Conservation (phyloP, 64 coral and sea anemone genomes). For the Montipora sp. region DNA sequence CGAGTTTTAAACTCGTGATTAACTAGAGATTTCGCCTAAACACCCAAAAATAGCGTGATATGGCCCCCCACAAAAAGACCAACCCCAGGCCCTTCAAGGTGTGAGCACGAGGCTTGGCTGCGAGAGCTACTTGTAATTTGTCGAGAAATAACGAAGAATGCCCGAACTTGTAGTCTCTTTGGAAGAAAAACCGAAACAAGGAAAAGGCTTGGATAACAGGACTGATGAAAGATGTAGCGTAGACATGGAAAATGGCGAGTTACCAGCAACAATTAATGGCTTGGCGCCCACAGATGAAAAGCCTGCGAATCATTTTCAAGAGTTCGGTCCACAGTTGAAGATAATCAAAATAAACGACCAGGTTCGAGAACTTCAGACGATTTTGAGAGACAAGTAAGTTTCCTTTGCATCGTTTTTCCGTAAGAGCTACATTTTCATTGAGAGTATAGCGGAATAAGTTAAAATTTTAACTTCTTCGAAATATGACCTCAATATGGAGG, state of each 20-base stretch:
- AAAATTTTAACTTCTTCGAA: too few relatives aligned
- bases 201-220: background rate
- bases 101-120: background rate
- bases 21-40: too few relatives aligned
- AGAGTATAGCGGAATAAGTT: too few relatives aligned
- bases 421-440: too few relatives aligned
- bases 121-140: background rate
- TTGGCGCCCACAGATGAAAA: conserved; percentile 32
- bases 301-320: background rate
- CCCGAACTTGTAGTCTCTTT: background rate
- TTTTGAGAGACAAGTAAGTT: conserved; percentile 88
- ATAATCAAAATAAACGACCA: conserved; percentile 95
- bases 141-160: background rate
- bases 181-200: background rate
- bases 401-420: background rate
- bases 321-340: conserved; percentile 85
- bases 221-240: background rate
- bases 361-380: conserved; percentile 94
- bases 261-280: background rate
- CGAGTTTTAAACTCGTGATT: too few relatives aligned
- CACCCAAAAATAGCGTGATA: too few relatives aligned
- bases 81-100: background rate
- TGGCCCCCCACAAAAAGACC: too few relatives aligned
- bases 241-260: conserved; percentile 5
- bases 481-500: too few relatives aligned